phyloP scores from a whole-genome alignment of 2,888 invertebrate species.

The Altica lythri region DNA sequence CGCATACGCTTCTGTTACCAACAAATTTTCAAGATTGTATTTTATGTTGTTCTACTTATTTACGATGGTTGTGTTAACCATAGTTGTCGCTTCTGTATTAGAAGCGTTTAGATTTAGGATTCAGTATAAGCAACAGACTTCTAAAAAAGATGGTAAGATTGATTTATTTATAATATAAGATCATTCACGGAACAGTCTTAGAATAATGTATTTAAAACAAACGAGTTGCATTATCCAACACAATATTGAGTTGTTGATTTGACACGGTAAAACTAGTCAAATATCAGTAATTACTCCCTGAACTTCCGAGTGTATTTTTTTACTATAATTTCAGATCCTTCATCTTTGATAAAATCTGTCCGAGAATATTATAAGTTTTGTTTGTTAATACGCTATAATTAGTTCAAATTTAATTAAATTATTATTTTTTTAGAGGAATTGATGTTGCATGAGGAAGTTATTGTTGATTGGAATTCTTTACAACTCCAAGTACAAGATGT shows the following conservation, averaged over 20 bases:
- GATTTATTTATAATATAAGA: too few species aligned
- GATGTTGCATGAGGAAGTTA: slow-evolving; percentile 75
- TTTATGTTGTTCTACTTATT: slow-evolving; percentile 89
- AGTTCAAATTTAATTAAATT: slow-evolving; percentile 1
- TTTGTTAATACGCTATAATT: too few species aligned
- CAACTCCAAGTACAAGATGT: slow-evolving; percentile 63
- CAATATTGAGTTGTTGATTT: too few species aligned
- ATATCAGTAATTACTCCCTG: too few species aligned
- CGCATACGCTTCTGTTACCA: slow-evolving; percentile 73
- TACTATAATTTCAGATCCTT: too few species aligned
- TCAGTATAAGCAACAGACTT: slow-evolving; percentile 81
- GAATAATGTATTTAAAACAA: too few species aligned
- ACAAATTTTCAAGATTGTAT: slow-evolving; percentile 74
- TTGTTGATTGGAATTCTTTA: slow-evolving; percentile 72
- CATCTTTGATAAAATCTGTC: too few species aligned
- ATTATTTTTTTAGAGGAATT: slow-evolving; percentile 66
- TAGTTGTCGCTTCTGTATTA: slow-evolving; percentile 86
- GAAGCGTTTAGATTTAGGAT: slow-evolving; percentile 88
- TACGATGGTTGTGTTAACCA: slow-evolving; percentile 89
- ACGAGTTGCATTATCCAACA: too few species aligned
- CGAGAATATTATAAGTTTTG: too few species aligned
- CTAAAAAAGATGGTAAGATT: slow-evolving; percentile 74
- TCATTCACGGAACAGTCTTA: too few species aligned
- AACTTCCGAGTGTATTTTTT: too few species aligned
- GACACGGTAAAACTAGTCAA: too few species aligned